phyloP scores from a whole-genome alignment of 2,888 invertebrate genomes.

The Volucella inflata region DNA sequence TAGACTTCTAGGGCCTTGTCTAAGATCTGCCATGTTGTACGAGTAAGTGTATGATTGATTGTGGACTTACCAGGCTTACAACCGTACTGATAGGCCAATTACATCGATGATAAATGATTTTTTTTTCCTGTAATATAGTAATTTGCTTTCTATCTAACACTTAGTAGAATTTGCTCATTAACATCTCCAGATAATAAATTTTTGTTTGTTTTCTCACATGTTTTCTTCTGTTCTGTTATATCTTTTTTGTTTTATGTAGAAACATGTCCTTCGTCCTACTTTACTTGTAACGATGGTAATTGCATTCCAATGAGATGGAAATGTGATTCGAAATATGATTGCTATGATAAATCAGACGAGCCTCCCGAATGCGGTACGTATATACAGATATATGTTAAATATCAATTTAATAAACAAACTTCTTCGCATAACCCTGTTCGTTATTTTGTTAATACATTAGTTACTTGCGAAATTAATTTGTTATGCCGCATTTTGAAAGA shows the following conservation, averaged over 20 bases:
- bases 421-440: neutral
- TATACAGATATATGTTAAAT: neutral
- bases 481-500: too few relatives aligned
- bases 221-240: neutral
- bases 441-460: neutral
- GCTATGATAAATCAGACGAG: constrained; percentile 87
- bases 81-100: too few relatives aligned
- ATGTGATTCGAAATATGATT: constrained; percentile 86
- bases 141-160: too few relatives aligned
- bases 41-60: too few relatives aligned
- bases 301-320: constrained; percentile 86
- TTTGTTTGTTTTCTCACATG: neutral
- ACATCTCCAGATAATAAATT: too few relatives aligned
- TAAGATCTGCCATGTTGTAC: too few relatives aligned
- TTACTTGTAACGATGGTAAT: constrained; percentile 84
- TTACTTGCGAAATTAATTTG: too few relatives aligned
- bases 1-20: too few relatives aligned
- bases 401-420: neutral
- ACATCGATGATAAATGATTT: too few relatives aligned
- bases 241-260: constrained; percentile 76
- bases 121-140: too few relatives aligned
- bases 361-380: constrained; percentile 85
- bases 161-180: too few relatives aligned
- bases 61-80: too few relatives aligned
- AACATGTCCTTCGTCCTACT: constrained; percentile 81